phyloP scores from a whole-genome alignment of 2,797 vertebrate genomes.

The Margarornis squamiger region DNA sequence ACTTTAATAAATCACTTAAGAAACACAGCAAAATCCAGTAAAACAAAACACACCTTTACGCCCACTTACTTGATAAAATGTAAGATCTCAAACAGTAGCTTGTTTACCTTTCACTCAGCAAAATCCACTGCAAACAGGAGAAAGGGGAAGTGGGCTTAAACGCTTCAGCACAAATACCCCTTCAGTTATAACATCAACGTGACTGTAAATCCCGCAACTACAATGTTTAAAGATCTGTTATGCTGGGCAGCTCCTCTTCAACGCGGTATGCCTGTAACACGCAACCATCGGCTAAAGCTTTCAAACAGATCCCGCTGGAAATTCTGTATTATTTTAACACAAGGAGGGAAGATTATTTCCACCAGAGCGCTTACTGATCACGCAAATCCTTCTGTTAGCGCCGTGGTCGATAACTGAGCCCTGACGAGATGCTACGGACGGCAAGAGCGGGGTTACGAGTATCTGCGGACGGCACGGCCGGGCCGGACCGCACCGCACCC shows the following conservation, averaged over 20 bases:
- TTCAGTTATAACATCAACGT: not conserved
- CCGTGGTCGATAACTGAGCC: not conserved
- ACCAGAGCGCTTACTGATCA: not conserved
- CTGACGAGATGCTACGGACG: rapidly evolving
- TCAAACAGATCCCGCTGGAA: not conserved
- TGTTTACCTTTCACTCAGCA: not conserved
- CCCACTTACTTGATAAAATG: not conserved
- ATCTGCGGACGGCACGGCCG: not conserved
- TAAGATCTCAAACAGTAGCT: not conserved
- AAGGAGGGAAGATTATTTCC: not conserved
- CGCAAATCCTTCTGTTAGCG: not conserved
- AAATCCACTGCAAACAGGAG: not conserved
- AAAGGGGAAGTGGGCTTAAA: not conserved
- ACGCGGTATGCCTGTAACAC: rapidly evolving
- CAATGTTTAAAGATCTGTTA: not conserved
- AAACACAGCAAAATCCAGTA: not conserved
- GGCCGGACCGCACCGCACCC: not conserved
- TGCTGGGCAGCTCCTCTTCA: not conserved
- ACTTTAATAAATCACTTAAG: not conserved
- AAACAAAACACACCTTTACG: not conserved
- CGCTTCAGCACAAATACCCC: not conserved
- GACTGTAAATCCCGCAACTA: not conserved
- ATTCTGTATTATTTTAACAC: not conserved
- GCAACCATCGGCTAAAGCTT: not conserved
- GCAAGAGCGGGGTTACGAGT: rapidly evolving